Evolutionary conservation across 2,113 vertebrate genomes (phyloP).

Genomic region (Cebus imitator): DNA sequence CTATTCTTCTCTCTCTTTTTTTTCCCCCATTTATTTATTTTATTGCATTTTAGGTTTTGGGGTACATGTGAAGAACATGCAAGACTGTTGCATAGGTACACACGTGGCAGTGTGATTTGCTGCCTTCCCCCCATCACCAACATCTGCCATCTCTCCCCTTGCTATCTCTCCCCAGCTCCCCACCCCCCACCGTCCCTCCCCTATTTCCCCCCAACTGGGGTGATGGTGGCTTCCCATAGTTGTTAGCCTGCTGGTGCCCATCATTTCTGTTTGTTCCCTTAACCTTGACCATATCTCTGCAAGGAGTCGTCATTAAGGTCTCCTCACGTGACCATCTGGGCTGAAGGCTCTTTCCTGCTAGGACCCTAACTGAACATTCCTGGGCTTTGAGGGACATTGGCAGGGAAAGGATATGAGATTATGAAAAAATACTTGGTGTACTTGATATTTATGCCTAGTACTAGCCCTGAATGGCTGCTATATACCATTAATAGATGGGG

Average conservation of each 20-base stretch:
- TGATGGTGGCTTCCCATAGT: background rate
- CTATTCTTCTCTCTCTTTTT: background rate
- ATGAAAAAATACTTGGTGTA: background rate
- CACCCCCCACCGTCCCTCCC: no score
- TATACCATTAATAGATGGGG: no score
- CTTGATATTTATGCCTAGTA: background rate
- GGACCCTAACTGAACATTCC: background rate
- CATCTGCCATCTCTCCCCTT: no score
- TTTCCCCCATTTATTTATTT: no score
- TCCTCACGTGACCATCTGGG: background rate
- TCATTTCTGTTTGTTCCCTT: background rate
- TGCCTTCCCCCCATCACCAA: no score
- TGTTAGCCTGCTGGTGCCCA: background rate
- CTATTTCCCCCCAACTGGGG: no score
- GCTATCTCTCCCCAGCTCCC: no score
- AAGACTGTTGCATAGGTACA: no score
- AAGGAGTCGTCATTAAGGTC: background rate
- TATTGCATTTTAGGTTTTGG: no score
- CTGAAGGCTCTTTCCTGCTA: background rate
- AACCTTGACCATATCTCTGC: background rate
- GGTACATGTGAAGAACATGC: no score
- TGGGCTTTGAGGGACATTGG: background rate
- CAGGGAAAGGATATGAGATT: background rate
- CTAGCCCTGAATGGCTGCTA: background rate
- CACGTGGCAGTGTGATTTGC: no score